These are phyloP conservation scores for Dicranocentrus wangi DNA, from an alignment of 2,888 invertebrate genomes.

Conservation along the genomic window DNA sequence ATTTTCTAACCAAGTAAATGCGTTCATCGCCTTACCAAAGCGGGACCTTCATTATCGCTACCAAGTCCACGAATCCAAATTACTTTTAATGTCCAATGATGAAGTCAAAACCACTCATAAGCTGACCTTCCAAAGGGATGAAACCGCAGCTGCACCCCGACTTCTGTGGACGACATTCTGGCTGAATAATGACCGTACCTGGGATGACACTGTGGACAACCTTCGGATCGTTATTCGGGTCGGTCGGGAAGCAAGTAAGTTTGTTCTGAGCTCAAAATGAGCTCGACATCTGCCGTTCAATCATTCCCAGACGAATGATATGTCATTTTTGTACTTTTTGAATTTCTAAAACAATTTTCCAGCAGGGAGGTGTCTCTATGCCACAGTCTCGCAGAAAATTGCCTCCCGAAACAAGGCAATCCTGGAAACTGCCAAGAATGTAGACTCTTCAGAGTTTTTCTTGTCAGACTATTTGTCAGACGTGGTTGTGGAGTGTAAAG, in stretches of 20 bases:
- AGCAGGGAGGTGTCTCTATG: conserved; percentile 35
- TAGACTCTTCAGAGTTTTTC: conserved; percentile 51
- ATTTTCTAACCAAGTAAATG: conserved; percentile 66
- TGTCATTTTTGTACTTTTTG: not conserved
- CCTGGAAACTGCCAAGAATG: conserved; percentile 33
- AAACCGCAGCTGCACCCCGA: conserved; percentile 44
- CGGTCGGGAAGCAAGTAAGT: conserved; percentile 57
- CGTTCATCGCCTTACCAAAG: conserved; percentile 60
- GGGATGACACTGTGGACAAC: conserved; percentile 62
- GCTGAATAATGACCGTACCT: conserved; percentile 55
- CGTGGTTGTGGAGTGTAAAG: conserved; percentile 49
- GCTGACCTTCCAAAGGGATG: conserved; percentile 52
- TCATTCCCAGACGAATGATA: not conserved
- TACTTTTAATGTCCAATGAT: conserved; percentile 51
- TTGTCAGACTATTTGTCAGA: conserved; percentile 60
- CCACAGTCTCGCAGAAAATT: conserved; percentile 22
- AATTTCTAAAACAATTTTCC: conserved; percentile 20
- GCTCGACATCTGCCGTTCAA: not conserved
- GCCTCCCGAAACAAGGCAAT: conserved; percentile 18
- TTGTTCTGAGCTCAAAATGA: not conserved
- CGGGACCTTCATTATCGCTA: conserved; percentile 48
- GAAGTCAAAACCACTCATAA: conserved; percentile 38
- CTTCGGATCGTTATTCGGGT: conserved; percentile 53
- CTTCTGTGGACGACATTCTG: conserved; percentile 55
- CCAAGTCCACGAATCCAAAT: conserved; percentile 35